Evolutionary conservation across 2,888 invertebrate genomes (phyloP).

Genomic region (Melipona beecheii): DNA sequence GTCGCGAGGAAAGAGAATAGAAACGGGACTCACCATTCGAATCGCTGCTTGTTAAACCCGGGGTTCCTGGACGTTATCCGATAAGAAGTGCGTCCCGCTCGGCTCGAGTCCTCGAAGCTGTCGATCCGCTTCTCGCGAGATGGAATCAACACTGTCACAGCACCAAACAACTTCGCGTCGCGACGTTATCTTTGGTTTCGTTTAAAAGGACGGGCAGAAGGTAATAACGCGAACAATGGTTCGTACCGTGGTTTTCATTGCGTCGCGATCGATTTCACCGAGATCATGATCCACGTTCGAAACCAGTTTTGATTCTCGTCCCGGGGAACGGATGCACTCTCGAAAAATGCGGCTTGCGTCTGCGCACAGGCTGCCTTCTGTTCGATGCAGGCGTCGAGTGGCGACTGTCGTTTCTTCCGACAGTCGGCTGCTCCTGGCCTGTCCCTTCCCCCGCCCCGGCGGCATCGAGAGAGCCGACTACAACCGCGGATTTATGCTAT

Average conservation of each 20-base stretch:
- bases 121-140: slow-evolving; percentile 7
- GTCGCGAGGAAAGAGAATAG: slow-evolving; percentile 15
- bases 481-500: slow-evolving; percentile 77
- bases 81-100: slow-evolving; percentile 49
- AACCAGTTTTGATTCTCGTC: slow-evolving; percentile 46
- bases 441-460: slow-evolving; percentile 70
- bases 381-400: slow-evolving; percentile 82
- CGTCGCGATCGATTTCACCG: slow-evolving; percentile 41
- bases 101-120: slow-evolving; percentile 15
- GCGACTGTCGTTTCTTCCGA: slow-evolving; percentile 81
- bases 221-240: not conserved
- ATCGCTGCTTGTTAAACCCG: slow-evolving; percentile 41
- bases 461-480: slow-evolving; percentile 66
- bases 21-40: slow-evolving; percentile 63
- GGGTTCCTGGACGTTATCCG: slow-evolving; percentile 53
- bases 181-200: not conserved
- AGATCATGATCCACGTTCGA: slow-evolving; percentile 48
- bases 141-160: slow-evolving; percentile 6
- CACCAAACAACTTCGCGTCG: not conserved
- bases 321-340: slow-evolving; percentile 49
- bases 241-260: slow-evolving; percentile 12
- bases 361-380: slow-evolving; percentile 59
- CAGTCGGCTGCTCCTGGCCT: slow-evolving; percentile 72
- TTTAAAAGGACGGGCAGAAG: not conserved
- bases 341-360: slow-evolving; percentile 54